phyloP scores from a whole-genome alignment of 2,113 vertebrate species.

The Indicator maculatus region DNA sequence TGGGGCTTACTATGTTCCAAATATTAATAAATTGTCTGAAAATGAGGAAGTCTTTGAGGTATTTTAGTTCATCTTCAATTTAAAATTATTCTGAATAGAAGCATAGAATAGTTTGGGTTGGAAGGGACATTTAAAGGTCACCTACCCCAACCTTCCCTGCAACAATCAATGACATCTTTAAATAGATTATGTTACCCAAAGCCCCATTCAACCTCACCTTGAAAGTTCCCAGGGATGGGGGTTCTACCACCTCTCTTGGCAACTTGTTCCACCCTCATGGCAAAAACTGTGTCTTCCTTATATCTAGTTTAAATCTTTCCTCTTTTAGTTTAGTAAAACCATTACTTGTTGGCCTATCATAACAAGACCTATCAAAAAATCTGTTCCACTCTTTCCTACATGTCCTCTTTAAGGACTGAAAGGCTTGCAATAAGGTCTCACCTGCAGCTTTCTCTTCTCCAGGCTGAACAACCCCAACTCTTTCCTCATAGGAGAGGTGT shows the following conservation, averaged over 20 bases:
- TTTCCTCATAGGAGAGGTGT: not conserved
- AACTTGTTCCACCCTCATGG: not conserved
- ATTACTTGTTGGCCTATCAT: not conserved
- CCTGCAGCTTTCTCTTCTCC: not conserved
- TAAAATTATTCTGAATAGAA: not conserved
- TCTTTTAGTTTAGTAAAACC: not conserved
- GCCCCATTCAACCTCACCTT: not conserved
- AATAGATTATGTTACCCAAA: not conserved
- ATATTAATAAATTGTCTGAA: not conserved
- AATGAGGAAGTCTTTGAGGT: not conserved
- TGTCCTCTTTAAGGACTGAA: not conserved
- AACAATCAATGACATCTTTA: not conserved
- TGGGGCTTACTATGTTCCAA: not conserved
- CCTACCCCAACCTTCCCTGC: not conserved
- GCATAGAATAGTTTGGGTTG: not conserved
- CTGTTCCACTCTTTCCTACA: not conserved
- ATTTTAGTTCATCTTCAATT: not conserved
- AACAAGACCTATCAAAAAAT: not conserved
- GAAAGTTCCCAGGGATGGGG: not conserved
- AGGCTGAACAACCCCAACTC: not conserved
- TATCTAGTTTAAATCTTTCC: not conserved
- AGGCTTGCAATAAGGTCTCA: not conserved
- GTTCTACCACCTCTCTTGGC: not conserved
- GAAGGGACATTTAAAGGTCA: not conserved
- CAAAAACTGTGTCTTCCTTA: not conserved